Conservation (phyloP, 2,888 invertebrate genomes). For the Caenorhabditis wallacei region DNA sequence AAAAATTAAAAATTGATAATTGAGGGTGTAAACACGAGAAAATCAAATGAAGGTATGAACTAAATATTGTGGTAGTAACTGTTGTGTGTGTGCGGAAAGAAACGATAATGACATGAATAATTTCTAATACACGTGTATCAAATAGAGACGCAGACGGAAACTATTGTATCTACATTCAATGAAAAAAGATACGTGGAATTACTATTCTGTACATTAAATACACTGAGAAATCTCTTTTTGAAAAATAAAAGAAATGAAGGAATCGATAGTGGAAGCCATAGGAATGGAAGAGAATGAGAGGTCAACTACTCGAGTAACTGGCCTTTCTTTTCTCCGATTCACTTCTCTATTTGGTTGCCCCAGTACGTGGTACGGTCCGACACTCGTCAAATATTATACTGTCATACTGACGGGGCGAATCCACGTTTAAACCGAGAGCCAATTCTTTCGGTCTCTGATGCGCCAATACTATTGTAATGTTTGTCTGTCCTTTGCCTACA, state of each 20-base stretch:
- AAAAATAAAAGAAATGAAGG: background rate
- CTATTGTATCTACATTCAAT: background rate
- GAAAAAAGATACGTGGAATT: background rate
- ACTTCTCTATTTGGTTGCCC: slow-evolving; percentile 37
- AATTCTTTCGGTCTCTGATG: slow-evolving; percentile 14
- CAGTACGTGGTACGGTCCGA: slow-evolving; percentile 70
- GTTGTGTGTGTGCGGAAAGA: background rate
- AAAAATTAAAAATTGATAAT: background rate
- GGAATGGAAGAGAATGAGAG: slow-evolving; percentile 31
- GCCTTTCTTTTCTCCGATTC: slow-evolving; percentile 13
- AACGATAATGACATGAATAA: slow-evolving; percentile 6
- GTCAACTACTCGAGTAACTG: slow-evolving; percentile 45
- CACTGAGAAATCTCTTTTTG: background rate
- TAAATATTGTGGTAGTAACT: background rate
- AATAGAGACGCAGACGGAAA: slow-evolving; percentile 30
- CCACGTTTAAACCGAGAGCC: slow-evolving; percentile 15
- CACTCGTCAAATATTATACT: slow-evolving; percentile 67
- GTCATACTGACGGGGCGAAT: slow-evolving; percentile 35
- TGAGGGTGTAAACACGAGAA: background rate
- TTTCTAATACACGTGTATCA: slow-evolving; percentile 37
- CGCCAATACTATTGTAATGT: slow-evolving; percentile 8
- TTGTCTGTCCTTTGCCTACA: slow-evolving; percentile 60
- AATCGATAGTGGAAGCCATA: slow-evolving; percentile 40
- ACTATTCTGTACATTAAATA: too few relatives aligned
- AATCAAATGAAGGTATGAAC: background rate